Evolutionary conservation across 2,888 invertebrate species (phyloP), one percentile per base, ranked within the genome.

Genomic region (Miltochrista miniata): DNA sequence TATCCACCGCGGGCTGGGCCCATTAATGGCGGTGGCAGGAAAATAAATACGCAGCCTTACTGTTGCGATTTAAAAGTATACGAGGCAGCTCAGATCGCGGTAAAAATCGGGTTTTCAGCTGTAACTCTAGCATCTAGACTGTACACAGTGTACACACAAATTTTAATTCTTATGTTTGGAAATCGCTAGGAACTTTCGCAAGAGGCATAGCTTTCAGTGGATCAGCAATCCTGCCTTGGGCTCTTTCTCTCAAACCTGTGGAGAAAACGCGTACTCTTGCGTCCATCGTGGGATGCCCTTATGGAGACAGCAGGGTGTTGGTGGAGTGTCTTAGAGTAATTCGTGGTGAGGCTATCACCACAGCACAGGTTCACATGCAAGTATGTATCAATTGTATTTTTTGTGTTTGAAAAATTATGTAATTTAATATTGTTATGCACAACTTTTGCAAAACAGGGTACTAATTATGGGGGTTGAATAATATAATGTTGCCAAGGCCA

Each of bases 181-280:
- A 7, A 30, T 30, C 30, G 30, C 30, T 30, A 93, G 94, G 93
- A 11, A 81, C 93, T n/a, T 94, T 94, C 72, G 79, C 92, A 56
- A 83, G 93, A 18, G 95, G 94, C 10, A 93, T 95, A 46, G 95
- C 95, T 0, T 93, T 93, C 74, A 96, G 96, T 70, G 96, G 96
- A 0, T 92, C 93, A 1, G 93, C 95, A 0, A 86, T 96, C 13
- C 87, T 93, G 49, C 92, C 94, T 0, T 94, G 94, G 93, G 85
- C 93, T 0, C 85, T 94, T 45, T 85, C 92, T 1, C 90, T 93
- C 65, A 92, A 92, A 29, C 90, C 94, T 0, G 83, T 88, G 1
- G 92, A 93, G 61, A 95, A 95, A 61, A 93, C 96, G 0, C 86
- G 89, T 54, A 87, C 93, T 49, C 71, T 96, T 37, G 94, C 94